These are phyloP conservation scores for Porites australiensis DNA, from an alignment of 64 coral and sea anemone species.

Conservation along the genomic window DNA sequence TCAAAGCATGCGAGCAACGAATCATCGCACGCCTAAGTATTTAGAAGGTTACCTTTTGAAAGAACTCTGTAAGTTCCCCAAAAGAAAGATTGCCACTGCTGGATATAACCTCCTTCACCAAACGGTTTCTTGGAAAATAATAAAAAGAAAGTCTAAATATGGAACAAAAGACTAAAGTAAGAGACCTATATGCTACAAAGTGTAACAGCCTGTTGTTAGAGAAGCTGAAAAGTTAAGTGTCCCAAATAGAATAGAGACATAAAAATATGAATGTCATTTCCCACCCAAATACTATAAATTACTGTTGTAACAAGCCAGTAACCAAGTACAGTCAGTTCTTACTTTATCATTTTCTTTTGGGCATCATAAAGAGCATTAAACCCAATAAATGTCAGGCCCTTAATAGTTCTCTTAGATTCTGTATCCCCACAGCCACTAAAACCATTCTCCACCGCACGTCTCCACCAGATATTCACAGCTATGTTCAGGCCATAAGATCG, in stretches of 20 bases:
- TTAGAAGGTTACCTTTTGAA: not conserved
- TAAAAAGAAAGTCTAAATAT: not conserved
- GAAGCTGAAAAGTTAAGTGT: too few species aligned
- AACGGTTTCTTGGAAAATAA: slow-evolving; percentile 9
- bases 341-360: slow-evolving; percentile 76
- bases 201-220: too few species aligned
- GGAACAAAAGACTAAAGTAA: not conserved
- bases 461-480: slow-evolving; percentile 89
- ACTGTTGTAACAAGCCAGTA: not conserved
- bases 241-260: too few species aligned
- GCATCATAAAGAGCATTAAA: slow-evolving; percentile 75
- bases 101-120: not conserved
- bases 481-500: slow-evolving; percentile 76
- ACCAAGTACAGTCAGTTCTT: not conserved
- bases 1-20: too few species aligned
- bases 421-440: slow-evolving; percentile 59
- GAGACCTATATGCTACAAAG: not conserved
- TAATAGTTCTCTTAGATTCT: slow-evolving; percentile 10
- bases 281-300: not conserved
- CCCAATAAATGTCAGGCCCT: slow-evolving; percentile 67
- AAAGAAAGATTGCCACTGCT: not conserved
- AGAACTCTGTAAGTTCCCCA: not conserved
- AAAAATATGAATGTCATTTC: too few species aligned
- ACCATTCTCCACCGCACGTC: slow-evolving; percentile 42
- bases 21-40: too few species aligned